phyloP scores from a whole-genome alignment of 2,113 vertebrate genomes.

The Porphyrio hochstetteri region DNA sequence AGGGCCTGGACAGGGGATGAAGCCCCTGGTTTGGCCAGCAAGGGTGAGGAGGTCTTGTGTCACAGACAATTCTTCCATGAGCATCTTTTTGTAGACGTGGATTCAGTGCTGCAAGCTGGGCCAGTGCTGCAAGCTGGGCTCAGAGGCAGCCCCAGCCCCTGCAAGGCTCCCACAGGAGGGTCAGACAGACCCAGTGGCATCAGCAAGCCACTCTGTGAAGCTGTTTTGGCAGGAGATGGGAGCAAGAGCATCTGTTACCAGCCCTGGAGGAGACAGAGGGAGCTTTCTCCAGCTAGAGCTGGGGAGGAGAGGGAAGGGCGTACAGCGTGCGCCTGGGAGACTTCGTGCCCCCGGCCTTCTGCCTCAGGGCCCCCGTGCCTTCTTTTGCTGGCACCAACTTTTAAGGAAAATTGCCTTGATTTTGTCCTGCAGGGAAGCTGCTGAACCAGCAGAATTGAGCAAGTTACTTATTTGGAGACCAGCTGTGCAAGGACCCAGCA shows the following conservation, averaged over 20 bases:
- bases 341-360: background rate
- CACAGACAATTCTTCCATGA: rapidly evolving
- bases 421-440: background rate
- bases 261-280: background rate
- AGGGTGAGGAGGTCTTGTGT: background rate
- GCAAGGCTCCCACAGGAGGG: background rate
- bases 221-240: background rate
- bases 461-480: background rate
- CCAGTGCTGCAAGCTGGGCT: rapidly evolving
- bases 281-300: background rate
- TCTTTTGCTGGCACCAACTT: background rate
- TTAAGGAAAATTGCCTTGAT: background rate
- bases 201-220: background rate
- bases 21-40: background rate
- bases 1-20: background rate
- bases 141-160: background rate
- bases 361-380: rapidly evolving
- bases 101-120: background rate
- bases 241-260: background rate
- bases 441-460: background rate
- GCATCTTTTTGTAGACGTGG: background rate
- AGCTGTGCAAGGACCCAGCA: background rate
- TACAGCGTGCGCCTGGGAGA: background rate
- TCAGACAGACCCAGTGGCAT: background rate
- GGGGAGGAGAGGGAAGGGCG: background rate